phyloP scores from a whole-genome alignment of 1,140 invertebrate species.

The Trypoxylus dichotomus region DNA sequence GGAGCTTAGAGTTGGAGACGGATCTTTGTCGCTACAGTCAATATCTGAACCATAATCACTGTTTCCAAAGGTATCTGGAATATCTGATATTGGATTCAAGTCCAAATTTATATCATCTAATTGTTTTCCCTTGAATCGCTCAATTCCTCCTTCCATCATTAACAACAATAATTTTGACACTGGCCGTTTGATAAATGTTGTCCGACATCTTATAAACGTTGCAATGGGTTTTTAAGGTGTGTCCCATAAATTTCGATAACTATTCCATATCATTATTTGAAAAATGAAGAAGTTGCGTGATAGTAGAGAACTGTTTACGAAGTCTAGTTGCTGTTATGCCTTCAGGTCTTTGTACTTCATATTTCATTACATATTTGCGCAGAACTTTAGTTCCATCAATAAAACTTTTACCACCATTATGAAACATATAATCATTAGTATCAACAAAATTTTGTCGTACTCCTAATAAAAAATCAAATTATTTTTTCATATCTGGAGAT shows the following conservation, averaged over 20 bases:
- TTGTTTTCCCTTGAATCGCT: too few species aligned
- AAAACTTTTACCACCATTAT: slow-evolving; percentile 29
- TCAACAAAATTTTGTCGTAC: too few species aligned
- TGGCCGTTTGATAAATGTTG: slow-evolving; percentile 30
- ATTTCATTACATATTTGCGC: slow-evolving; percentile 30
- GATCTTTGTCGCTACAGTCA: too few species aligned
- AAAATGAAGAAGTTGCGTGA: slow-evolving; percentile 31
- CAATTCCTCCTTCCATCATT: slow-evolving; percentile 26
- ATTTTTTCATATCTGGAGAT: too few species aligned
- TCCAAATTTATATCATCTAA: slow-evolving; percentile 30
- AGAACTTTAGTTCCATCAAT: slow-evolving; percentile 35
- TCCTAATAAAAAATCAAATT: too few species aligned
- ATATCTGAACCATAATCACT: too few species aligned
- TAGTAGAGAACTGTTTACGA: slow-evolving; percentile 32
- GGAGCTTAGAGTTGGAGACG: too few species aligned
- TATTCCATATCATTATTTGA: too few species aligned
- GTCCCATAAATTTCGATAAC: too few species aligned
- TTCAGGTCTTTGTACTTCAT: neutral
- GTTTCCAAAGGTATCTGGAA: too few species aligned
- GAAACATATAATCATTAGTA: slow-evolving; percentile 31
- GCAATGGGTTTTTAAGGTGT: slow-evolving; percentile 32
- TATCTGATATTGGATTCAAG: slow-evolving; percentile 19
- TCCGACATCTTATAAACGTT: slow-evolving; percentile 29
- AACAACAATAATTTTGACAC: slow-evolving; percentile 31
- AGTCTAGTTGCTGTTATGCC: too few species aligned